A percentile compares a stretch with the other conserved stretches of the same genome.
These are phyloP conservation scores for Siniperca undulata DNA, from an alignment of 2,797 vertebrate genomes.

Conservation along the genomic window DNA sequence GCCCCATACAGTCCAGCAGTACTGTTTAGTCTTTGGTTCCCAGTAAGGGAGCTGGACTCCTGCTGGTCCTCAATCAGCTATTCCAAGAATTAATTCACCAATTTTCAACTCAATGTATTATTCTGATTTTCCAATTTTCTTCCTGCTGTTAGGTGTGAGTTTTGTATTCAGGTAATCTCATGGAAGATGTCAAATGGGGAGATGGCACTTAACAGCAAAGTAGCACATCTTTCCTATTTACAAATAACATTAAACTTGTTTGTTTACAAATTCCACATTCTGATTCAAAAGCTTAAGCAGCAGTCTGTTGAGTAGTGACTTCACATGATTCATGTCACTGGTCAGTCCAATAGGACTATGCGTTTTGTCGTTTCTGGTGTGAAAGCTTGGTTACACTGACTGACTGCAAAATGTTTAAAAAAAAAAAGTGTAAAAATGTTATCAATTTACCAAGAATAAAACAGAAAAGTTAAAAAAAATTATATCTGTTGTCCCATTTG, in stretches of 20 bases:
- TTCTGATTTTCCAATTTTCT: slow-evolving; percentile 14
- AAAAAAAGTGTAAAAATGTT: not conserved
- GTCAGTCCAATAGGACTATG: not conserved
- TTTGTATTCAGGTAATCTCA: not conserved
- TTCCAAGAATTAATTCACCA: slow-evolving; percentile 23
- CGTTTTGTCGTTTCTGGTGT: not conserved
- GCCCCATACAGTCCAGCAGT: not conserved
- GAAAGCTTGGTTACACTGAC: not conserved
- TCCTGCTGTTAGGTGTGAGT: slow-evolving; percentile 12
- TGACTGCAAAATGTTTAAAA: not conserved
- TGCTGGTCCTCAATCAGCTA: slow-evolving; percentile 32
- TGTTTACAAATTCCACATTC: not conserved
- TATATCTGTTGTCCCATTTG: not conserved
- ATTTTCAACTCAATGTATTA: slow-evolving; percentile 8
- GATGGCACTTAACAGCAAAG: not conserved
- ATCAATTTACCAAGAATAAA: not conserved
- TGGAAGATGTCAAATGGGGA: not conserved
- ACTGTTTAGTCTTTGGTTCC: not conserved
- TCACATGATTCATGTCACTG: not conserved
- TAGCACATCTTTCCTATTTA: not conserved
- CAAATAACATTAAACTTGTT: slow-evolving; percentile 1
- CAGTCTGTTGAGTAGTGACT: not conserved
- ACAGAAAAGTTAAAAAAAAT: not conserved
- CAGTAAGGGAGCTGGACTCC: slow-evolving; percentile 22
- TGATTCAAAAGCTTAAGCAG: not conserved